Base-by-base conservation (phyloP, 2,888 invertebrate species). In the Rhamphomyia laevipes region DNA sequence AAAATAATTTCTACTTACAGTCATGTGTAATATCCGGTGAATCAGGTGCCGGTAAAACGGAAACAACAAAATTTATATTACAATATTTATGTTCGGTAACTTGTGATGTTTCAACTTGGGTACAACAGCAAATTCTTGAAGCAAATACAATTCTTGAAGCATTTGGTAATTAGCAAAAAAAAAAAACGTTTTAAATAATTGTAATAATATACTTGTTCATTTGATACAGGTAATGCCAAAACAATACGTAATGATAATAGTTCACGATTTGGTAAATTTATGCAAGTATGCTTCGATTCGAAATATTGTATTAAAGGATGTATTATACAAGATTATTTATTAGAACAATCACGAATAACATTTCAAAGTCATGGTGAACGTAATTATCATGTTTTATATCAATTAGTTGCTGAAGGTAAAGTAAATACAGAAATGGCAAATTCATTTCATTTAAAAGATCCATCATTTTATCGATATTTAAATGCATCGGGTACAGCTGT, bases 71-170 rank as follows among this genome's bases (percentile, higher is more conserved):
- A 68, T 82, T 92, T 63, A 90, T 93, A 57, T 74, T 93, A 53
- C 91, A 92, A 70, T 93, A 92, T 71, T 74, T 93, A 47, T 93
- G 92, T 70, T 86, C 90, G 13, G 89, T 92, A 9, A 87, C 86
- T 9, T 82, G 82, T 58, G 82, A 84, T 60, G 83, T 84, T 33
- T 84, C 84, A 52, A 86, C 91, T 1, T 93, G 92, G 92, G 88
- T 92, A n/a, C 91, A 93, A 64, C 91, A 93, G 66, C 92, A 93
- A 74, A 93, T 93, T 59, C 76, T 93, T 21, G 93, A 93, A 68
- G 92, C 92, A 7, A 92, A 93, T 66, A 92, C 91, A 13, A 90
- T 93, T 56, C 74, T 93, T 43, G 92, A 93, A 73, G 90, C 92
- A 35, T 93, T 93, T 65, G 92, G 92, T 88, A 74, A 75, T 74